Conservation (phyloP, 2,113 vertebrate species). For the Vulpes ferrilata region DNA sequence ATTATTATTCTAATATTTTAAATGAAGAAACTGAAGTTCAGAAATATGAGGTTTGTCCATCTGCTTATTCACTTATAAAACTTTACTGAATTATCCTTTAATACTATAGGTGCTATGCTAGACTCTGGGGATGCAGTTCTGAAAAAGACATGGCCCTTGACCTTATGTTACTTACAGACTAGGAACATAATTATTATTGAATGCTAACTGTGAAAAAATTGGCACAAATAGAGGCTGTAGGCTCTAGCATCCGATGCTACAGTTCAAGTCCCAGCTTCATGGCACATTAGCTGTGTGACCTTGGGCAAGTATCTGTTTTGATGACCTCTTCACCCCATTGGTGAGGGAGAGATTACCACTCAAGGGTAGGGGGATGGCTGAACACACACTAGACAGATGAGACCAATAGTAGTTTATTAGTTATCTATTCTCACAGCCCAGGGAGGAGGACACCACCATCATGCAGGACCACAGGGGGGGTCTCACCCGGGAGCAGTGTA, state of each 20-base stretch:
- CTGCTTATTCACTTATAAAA: neutral
- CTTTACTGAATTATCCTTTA: neutral
- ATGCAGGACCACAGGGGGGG: rapidly evolving
- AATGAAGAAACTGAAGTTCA: neutral
- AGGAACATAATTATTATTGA: neutral
- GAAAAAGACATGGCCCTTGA: neutral
- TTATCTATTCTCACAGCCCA: neutral
- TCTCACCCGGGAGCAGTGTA: neutral
- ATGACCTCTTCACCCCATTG: neutral
- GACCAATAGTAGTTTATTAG: neutral
- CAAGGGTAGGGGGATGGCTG: no score
- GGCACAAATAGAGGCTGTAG: neutral
- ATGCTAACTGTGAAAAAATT: neutral
- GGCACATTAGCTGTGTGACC: neutral
- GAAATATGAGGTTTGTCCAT: neutral
- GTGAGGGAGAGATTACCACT: neutral
- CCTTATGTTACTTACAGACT: neutral
- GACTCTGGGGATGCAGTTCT: neutral
- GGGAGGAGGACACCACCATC: neutral
- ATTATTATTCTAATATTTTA: neutral
- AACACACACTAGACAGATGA: neutral
- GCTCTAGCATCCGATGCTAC: neutral
- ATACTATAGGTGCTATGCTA: neutral
- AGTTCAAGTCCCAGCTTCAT: neutral
- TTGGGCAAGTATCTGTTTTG: neutral